Conservation (phyloP, 92 coral and sea anemone genomes). For the Parazoanthus swiftii region DNA sequence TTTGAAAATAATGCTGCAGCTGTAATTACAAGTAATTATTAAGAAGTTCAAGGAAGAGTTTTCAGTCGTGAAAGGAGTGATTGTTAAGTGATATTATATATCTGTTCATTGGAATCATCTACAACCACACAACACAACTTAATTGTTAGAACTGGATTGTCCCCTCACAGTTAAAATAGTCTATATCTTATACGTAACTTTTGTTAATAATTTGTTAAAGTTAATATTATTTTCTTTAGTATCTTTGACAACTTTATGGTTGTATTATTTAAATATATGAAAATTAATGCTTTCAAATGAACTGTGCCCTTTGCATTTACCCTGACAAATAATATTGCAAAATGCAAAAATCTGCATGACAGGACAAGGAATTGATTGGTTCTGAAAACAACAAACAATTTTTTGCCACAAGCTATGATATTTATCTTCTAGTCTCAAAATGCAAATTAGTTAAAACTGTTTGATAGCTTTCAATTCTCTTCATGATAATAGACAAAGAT, state of each 20-base stretch:
- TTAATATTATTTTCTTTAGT: no score
- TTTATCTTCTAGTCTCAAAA: background rate
- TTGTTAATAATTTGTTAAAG: background rate
- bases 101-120: no score
- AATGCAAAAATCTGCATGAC: background rate
- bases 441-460: background rate
- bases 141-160: no score
- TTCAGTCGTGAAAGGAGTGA: no score
- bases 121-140: no score
- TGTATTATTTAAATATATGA: background rate
- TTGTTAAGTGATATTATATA: no score
- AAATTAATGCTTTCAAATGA: background rate
- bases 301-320: background rate
- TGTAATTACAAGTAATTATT: no score
- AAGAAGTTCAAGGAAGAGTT: no score
- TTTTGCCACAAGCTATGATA: conserved; percentile 7
- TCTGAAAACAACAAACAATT: background rate
- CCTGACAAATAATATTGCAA: background rate
- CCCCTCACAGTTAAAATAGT: no score
- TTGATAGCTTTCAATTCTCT: background rate
- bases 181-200: no score
- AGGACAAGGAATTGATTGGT: background rate
- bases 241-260: background rate
- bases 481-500: background rate
- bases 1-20: no score